These are phyloP conservation scores for Dolichopus griseipennis DNA, from an alignment of 2,888 invertebrate genomes.

Conservation along the genomic window DNA sequence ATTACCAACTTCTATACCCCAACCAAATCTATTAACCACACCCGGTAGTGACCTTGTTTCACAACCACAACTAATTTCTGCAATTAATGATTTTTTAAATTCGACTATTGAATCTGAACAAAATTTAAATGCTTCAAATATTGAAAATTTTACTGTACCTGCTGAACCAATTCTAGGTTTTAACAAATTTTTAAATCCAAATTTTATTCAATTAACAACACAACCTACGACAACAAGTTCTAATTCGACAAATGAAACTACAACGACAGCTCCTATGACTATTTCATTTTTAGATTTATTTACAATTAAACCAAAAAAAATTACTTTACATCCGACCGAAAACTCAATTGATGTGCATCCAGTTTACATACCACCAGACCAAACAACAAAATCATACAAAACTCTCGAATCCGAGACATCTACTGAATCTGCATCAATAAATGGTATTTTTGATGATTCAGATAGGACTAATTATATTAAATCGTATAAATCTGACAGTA, in stretches of 20 bases:
- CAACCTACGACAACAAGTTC: slow-evolving; percentile 16
- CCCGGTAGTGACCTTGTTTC: slow-evolving; percentile 27
- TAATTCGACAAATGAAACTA: slow-evolving; percentile 21
- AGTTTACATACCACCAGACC: slow-evolving; percentile 22
- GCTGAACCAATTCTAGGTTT: slow-evolving; percentile 18
- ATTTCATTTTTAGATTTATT: slow-evolving; percentile 26
- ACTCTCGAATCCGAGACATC: slow-evolving; percentile 16
- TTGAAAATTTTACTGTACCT: slow-evolving; percentile 16
- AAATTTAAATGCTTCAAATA: slow-evolving; percentile 15
- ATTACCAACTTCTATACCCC: slow-evolving; percentile 25
- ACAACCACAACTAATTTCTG: slow-evolving; percentile 25
- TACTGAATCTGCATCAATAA: slow-evolving; percentile 17
- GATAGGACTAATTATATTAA: not conserved
- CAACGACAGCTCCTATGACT: slow-evolving; percentile 23
- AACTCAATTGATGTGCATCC: slow-evolving; percentile 22
- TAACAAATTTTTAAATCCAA: slow-evolving; percentile 13
- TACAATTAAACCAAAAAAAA: slow-evolving; percentile 25
- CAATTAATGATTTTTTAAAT: slow-evolving; percentile 26
- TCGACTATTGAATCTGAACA: slow-evolving; percentile 24
- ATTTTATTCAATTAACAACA: slow-evolving; percentile 7
- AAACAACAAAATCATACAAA: slow-evolving; percentile 17
- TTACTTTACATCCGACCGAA: slow-evolving; percentile 21
- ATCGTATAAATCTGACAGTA: not conserved
- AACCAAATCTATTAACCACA: slow-evolving; percentile 24
- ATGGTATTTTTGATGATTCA: not conserved